These are phyloP conservation scores for Chalcosyrphus nemorum DNA, from an alignment of 2,888 invertebrate genomes.

Conservation along the genomic window DNA sequence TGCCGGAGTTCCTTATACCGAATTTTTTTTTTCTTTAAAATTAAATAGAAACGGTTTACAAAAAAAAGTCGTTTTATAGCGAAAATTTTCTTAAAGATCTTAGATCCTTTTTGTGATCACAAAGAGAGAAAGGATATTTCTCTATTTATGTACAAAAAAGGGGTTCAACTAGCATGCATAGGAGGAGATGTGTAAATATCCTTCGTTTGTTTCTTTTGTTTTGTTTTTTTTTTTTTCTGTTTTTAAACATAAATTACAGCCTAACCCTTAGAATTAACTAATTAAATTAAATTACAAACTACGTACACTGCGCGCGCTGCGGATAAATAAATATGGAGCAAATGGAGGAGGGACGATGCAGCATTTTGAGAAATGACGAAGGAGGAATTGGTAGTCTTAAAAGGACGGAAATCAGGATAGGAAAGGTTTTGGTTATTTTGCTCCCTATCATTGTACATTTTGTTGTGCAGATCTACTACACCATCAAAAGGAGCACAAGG, in stretches of 20 bases:
- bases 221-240: too few species aligned
- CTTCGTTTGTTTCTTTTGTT: constrained; percentile 23
- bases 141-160: constrained; percentile 47
- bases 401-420: constrained; percentile 4
- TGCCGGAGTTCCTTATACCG: constrained; percentile 20
- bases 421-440: constrained; percentile 45
- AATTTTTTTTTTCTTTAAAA: background rate
- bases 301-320: constrained; percentile 68
- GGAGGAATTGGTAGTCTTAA: constrained; percentile 40
- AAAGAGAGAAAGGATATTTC: constrained; percentile 33
- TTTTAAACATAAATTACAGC: constrained; percentile 60
- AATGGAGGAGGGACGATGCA: constrained; percentile 62
- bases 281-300: constrained; percentile 70
- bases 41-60: constrained; percentile 19
- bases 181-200: constrained; percentile 17
- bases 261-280: constrained; percentile 69
- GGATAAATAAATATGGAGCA: constrained; percentile 73
- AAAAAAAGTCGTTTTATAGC: constrained; percentile 23
- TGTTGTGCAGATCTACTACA: constrained; percentile 10
- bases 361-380: constrained; percentile 47
- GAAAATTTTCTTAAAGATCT: constrained; percentile 3
- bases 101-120: constrained; percentile 53
- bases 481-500: constrained; percentile 27
- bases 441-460: constrained; percentile 35
- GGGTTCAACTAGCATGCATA: constrained; percentile 29